These are phyloP conservation scores for Ommatoiulus sabulosus DNA, from an alignment of 2,888 invertebrate genomes.

Conservation along the genomic window DNA sequence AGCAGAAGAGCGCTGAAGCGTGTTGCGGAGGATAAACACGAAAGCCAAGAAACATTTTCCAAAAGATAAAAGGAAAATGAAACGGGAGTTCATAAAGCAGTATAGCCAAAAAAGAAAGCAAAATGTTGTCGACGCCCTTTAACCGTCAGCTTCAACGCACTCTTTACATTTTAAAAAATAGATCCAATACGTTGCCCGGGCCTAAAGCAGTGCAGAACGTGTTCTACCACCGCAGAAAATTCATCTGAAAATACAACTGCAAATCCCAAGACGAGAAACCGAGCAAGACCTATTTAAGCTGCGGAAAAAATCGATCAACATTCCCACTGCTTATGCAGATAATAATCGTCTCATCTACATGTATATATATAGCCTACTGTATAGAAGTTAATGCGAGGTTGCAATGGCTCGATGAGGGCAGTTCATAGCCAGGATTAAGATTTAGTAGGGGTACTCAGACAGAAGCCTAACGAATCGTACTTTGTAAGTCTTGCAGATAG, in stretches of 20 bases:
- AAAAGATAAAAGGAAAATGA: constrained; percentile 39
- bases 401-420: neutral
- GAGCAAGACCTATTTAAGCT: neutral
- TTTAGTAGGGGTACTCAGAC: too few relatives aligned
- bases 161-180: neutral
- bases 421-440: neutral
- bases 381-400: neutral
- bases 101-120: constrained; percentile 15
- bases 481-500: too few relatives aligned
- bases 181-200: too few relatives aligned
- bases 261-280: neutral
- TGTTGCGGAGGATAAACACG: neutral
- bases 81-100: constrained; percentile 1
- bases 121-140: neutral
- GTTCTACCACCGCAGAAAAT: neutral
- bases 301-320: constrained; percentile 20
- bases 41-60: constrained; percentile 7
- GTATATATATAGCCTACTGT: too few relatives aligned
- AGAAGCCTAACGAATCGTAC: too few relatives aligned
- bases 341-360: neutral
- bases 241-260: neutral
- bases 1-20: constrained; percentile 17
- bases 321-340: neutral
- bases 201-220: neutral
- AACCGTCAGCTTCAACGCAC: neutral